A percentile compares a stretch with the other conserved stretches of the same genome.
These are phyloP conservation scores for Ethmia dodecea DNA, from an alignment of 2,888 invertebrate genomes.

Conservation along the genomic window DNA sequence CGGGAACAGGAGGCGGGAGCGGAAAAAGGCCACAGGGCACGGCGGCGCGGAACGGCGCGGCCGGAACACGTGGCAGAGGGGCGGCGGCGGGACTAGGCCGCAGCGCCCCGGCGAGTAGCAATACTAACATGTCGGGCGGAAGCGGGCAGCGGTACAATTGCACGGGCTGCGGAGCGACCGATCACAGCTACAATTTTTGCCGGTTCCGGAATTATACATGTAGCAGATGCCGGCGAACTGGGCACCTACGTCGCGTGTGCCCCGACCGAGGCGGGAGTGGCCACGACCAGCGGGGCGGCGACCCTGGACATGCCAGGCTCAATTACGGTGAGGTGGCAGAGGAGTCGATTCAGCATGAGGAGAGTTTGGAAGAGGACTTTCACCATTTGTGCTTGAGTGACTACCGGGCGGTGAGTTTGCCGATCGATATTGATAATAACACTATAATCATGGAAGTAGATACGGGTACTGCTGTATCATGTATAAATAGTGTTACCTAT, in stretches of 20 bases:
- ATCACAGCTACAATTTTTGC: background rate
- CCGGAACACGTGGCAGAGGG: background rate
- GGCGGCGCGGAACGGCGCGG: background rate
- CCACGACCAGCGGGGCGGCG: background rate
- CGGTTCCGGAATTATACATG: slow-evolving; percentile 1
- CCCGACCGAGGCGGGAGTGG: slow-evolving; percentile 1
- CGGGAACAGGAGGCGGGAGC: background rate
- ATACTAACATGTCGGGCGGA: background rate
- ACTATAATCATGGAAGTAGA: too few species aligned
- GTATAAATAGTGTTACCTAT: background rate
- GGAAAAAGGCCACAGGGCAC: background rate
- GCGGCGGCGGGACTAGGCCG: background rate
- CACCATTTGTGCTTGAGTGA: background rate
- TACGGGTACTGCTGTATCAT: background rate
- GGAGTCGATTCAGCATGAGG: background rate
- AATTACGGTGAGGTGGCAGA: background rate
- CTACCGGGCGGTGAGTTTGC: slow-evolving; percentile 1
- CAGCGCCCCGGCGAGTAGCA: background rate
- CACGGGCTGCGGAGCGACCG: background rate
- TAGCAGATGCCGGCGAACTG: slow-evolving; percentile 4
- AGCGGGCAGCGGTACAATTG: background rate
- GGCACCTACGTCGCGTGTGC: slow-evolving; percentile 9
- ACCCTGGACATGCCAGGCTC: background rate
- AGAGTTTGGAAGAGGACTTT: background rate
- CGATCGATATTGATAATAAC: background rate